A percentile compares a stretch with the other conserved stretches of the same genome.
These are phyloP conservation scores for Odontamblyopus lacepedii DNA, from an alignment of 2,797 vertebrate genomes.

Conservation along the genomic window DNA sequence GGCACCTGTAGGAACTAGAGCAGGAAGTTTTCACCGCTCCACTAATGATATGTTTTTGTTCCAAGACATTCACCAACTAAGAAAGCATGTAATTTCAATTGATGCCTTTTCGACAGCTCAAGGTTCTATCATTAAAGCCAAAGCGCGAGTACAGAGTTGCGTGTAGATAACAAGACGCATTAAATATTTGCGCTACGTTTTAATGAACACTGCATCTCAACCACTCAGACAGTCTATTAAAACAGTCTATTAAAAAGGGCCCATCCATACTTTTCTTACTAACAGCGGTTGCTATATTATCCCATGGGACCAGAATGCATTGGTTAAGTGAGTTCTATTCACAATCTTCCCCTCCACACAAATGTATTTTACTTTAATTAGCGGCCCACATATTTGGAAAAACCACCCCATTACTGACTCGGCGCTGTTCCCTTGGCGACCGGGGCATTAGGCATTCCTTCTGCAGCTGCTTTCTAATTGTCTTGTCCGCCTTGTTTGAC, in stretches of 20 bases:
- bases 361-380: constrained; percentile 68
- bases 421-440: constrained; percentile 31
- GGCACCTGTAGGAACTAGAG: background rate
- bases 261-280: constrained; percentile 10
- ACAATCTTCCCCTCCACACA: constrained; percentile 33
- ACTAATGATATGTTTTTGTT: background rate
- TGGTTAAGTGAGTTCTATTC: constrained; percentile 20
- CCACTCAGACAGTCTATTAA: constrained; percentile 11
- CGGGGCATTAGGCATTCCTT: constrained; percentile 21
- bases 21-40: background rate
- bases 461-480: constrained; percentile 27
- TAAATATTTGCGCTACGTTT: constrained; percentile 4
- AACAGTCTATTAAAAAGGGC: constrained; percentile 3
- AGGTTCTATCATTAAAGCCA: background rate
- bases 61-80: background rate
- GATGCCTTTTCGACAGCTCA: background rate
- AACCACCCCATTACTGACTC: constrained; percentile 33
- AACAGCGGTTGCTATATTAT: constrained; percentile 8
- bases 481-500: constrained; percentile 35
- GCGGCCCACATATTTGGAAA: constrained; percentile 40
- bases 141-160: background rate
- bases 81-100: background rate
- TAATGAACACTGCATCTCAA: constrained; percentile 10
- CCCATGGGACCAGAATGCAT: constrained; percentile 6
- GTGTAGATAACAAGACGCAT: background rate